A percentile compares a stretch with the other conserved stretches of the same genome.
Conservation (phyloP, 2,113 vertebrate genomes). For the Recurvirostra avosetta region DNA sequence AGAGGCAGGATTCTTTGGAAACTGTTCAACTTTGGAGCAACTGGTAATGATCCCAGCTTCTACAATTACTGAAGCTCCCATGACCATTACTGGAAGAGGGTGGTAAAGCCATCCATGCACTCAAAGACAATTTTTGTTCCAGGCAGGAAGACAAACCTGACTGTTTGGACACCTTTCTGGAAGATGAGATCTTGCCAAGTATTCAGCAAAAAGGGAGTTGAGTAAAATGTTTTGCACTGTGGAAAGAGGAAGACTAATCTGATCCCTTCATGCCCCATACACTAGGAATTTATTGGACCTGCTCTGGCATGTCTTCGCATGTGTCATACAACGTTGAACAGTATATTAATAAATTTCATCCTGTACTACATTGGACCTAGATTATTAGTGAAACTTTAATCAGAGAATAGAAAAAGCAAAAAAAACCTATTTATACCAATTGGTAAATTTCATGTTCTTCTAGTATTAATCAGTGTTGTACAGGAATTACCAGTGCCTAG, state of each 20-base stretch:
- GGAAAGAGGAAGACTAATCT: not conserved
- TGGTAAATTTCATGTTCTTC: not conserved
- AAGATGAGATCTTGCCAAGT: not conserved
- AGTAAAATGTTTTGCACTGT: not conserved
- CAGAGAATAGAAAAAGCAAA: not conserved
- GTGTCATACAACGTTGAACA: not conserved
- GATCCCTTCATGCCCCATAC: not conserved
- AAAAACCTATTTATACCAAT: not conserved
- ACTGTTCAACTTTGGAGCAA: not conserved
- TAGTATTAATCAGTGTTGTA: not conserved
- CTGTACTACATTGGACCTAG: not conserved
- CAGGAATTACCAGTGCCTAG: not conserved
- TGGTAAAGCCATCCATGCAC: not conserved
- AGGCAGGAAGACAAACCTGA: not conserved
- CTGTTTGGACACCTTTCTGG: not conserved
- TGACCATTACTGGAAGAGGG: not conserved
- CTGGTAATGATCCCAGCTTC: not conserved
- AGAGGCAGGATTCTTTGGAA: not conserved
- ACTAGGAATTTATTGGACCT: not conserved
- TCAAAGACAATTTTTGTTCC: not conserved
- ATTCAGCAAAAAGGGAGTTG: not conserved
- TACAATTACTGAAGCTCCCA: not conserved
- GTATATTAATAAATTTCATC: not conserved
- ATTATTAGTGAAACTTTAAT: not conserved
- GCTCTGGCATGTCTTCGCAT: fast-evolving